Conservation (phyloP, 1,140 invertebrate genomes). For the Macrobrachium rosenbergii region DNA sequence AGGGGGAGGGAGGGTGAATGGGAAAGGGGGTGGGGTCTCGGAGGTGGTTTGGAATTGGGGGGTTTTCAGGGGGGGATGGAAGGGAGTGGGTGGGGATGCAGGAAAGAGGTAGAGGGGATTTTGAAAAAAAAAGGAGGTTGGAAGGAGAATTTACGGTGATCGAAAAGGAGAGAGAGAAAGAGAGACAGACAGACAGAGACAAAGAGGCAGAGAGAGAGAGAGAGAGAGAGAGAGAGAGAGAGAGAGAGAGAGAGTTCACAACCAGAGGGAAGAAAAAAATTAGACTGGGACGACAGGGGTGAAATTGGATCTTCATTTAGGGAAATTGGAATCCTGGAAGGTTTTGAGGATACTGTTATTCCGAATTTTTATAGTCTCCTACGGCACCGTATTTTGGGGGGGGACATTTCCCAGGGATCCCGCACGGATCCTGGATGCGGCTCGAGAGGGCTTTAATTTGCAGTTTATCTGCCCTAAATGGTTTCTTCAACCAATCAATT, state of each 20-base stretch:
- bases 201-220: not conserved
- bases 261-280: not conserved
- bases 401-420: not conserved
- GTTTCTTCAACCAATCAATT: constrained; percentile 25
- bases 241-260: not conserved
- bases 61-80: not conserved
- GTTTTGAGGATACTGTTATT: constrained; percentile 20
- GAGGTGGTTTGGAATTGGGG: not conserved
- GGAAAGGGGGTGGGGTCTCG: not conserved
- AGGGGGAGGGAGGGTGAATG: constrained; percentile 2
- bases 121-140: not conserved
- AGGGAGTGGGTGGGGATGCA: not conserved
- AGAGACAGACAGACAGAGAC: too few relatives aligned
- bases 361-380: constrained; percentile 16
- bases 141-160: not conserved
- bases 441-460: constrained; percentile 45
- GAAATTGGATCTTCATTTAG: constrained; percentile 46
- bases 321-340: constrained; percentile 34
- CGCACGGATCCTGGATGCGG: constrained; percentile 24
- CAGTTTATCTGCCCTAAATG: constrained; percentile 39
- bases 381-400: not conserved
- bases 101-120: not conserved
- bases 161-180: constrained; percentile 14
- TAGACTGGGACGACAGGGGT: constrained; percentile 21
- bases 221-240: not conserved